Percentiles rank a stretch among this genome's conserved stretches.
Evolutionary conservation across 2,113 vertebrate species (phyloP).

Genomic region (Mustelus asterias): DNA sequence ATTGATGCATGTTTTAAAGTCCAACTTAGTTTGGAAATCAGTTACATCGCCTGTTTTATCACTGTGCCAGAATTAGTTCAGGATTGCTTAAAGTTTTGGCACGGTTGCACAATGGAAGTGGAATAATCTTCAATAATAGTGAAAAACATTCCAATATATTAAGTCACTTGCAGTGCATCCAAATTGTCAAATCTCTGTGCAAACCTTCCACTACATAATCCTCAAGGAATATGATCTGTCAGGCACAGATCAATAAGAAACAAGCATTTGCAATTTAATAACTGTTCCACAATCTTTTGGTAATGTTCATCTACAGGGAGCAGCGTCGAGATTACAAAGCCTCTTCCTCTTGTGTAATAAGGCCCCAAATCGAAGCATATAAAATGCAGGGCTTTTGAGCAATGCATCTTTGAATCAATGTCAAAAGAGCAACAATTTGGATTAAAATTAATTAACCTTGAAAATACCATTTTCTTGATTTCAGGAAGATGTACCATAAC

Average conservation of each 20-base stretch:
- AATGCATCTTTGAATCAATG: background rate
- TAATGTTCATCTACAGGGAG: background rate
- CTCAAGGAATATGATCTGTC: background rate
- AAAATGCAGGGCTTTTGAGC: background rate
- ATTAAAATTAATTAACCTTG: background rate
- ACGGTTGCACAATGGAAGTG: background rate
- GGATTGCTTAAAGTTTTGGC: background rate
- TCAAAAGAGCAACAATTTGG: background rate
- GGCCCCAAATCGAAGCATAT: background rate
- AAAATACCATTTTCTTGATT: background rate
- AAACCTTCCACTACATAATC: background rate
- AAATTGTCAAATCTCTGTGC: background rate
- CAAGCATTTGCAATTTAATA: background rate
- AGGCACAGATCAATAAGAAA: constrained; percentile 8
- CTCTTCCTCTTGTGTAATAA: background rate
- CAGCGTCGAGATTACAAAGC: background rate
- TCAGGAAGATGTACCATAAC: background rate
- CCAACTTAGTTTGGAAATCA: background rate
- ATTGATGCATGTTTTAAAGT: background rate
- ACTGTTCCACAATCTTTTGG: background rate
- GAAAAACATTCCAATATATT: background rate
- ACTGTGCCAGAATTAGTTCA: background rate
- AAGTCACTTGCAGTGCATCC: background rate
- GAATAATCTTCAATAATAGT: constrained; percentile 8
- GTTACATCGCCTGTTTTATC: background rate